Conservation (phyloP, 2,888 invertebrate genomes). For the Asteroscopus sphinx region DNA sequence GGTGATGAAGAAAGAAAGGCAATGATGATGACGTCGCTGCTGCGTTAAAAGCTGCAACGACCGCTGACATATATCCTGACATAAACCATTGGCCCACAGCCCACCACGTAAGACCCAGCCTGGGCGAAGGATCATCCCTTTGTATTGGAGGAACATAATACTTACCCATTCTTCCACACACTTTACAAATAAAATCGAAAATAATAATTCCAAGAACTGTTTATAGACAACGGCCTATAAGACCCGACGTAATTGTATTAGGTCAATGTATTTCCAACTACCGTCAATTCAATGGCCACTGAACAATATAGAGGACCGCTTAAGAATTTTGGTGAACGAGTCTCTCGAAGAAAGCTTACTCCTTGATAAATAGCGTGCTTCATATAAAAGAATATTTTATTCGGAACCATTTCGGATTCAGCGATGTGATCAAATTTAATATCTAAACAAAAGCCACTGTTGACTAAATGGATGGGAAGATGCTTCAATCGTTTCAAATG, state of each 20-base stretch:
- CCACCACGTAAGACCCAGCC: no score
- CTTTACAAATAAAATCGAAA: no score
- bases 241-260: constrained; percentile 6
- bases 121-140: no score
- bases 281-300: constrained; percentile 10
- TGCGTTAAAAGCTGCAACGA: no score
- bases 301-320: constrained; percentile 8
- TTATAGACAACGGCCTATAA: neutral
- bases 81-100: no score
- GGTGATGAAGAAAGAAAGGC: no score
- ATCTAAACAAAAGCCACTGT: neutral
- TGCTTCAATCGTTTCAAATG: neutral
- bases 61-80: no score
- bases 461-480: constrained; percentile 1
- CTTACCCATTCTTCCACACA: no score
- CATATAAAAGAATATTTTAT: constrained; percentile 1
- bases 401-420: neutral
- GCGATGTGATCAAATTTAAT: constrained; percentile 5
- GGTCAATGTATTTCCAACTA: constrained; percentile 10
- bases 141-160: no score
- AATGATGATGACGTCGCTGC: no score
- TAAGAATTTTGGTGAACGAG: constrained; percentile 1
- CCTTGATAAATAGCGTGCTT: neutral
- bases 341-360: constrained; percentile 1
- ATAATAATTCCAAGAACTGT: neutral